Evolutionary conservation across 1,140 invertebrate species (phyloP), one percentile per base, ranked within the genome.

Genomic region (Musca vetustissima): DNA sequence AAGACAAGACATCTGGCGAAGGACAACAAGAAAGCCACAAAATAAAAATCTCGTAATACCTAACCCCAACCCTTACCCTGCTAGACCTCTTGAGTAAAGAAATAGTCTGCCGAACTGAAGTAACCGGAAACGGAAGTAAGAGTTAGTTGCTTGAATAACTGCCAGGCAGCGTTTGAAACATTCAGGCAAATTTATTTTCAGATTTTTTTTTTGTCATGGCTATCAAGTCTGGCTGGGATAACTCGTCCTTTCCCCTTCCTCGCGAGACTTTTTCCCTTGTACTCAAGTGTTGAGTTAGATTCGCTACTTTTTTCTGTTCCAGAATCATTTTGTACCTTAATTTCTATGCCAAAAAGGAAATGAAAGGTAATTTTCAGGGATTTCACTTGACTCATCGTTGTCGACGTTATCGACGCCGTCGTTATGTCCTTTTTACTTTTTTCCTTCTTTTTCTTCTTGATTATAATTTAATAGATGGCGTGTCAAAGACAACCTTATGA

Each of bases 111-210:
- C 11, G 36, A 6, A 43, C 36, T 43, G 36, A 43, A 43, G 36
- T 43, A 61, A 36, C 28, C 57, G 57, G 57, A 61, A 61, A 36
- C 28, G 57, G 57, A 61, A 61, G 32, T 61, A 36, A 61, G 28
- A 61, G 57, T 61, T 61, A 61, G 57, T 61, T 61, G 57, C 57
- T 36, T 61, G n/a, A 61, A 61, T 61, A 36, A 43, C 36, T 43
- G 57, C 57, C 36, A 15, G 36, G 28, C 57, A 61, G 36, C 19
- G 28, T 59, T 17, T 17, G 36, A 43, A 43, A 11, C 36, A 43
- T 36, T 55, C 4, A 55, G 11, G 14, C 1, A 7, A n/a, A n/a
- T n/a, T n/a, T n/a, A n/a, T n/a, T n/a, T n/a, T n/a, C n/a, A n/a
- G n/a, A n/a, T n/a, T n/a, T n/a, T n/a, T 50, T 50, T 13, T 17